phyloP scores from a whole-genome alignment of 2,797 vertebrate genomes.

The Anguilla obscura region DNA sequence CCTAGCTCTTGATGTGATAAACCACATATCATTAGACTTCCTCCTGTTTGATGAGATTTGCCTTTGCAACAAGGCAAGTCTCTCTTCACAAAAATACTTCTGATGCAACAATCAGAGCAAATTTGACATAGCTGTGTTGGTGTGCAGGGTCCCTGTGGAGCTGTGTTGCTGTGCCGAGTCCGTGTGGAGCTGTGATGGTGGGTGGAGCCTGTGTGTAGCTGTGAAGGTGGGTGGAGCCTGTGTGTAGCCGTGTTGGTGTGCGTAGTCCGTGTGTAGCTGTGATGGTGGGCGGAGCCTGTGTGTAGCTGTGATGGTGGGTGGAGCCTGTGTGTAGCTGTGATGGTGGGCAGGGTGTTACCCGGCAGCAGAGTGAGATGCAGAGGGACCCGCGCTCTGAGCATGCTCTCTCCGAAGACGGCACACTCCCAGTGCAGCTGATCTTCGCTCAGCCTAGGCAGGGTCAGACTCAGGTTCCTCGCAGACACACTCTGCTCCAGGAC shows the following conservation, averaged over 20 bases:
- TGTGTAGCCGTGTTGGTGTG: background rate
- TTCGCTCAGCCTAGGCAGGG: conserved; percentile 25
- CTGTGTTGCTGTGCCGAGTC: background rate
- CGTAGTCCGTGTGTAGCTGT: background rate
- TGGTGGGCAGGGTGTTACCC: background rate
- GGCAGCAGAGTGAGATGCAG: conserved; percentile 1
- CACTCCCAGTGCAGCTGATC: conserved; percentile 41
- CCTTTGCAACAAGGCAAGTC: no score
- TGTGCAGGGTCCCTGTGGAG: background rate
- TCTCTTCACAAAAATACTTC: no score
- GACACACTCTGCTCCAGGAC: conserved; percentile 22
- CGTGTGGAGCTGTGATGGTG: background rate
- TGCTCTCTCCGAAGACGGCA: conserved; percentile 38
- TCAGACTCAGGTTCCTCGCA: conserved; percentile 27
- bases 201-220: background rate
- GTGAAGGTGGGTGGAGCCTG: background rate
- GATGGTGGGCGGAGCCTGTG: background rate
- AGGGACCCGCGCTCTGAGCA: conserved; percentile 35
- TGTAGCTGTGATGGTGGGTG: background rate
- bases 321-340: background rate
- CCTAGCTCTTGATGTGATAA: no score
- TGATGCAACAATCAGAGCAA: no score
- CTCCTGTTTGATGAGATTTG: no score
- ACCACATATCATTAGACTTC: no score
- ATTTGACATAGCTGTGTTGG: no score